Evolutionary conservation across 2,888 invertebrate genomes (phyloP), one percentile per base, ranked within the genome.

Genomic region (Nebria salina): DNA sequence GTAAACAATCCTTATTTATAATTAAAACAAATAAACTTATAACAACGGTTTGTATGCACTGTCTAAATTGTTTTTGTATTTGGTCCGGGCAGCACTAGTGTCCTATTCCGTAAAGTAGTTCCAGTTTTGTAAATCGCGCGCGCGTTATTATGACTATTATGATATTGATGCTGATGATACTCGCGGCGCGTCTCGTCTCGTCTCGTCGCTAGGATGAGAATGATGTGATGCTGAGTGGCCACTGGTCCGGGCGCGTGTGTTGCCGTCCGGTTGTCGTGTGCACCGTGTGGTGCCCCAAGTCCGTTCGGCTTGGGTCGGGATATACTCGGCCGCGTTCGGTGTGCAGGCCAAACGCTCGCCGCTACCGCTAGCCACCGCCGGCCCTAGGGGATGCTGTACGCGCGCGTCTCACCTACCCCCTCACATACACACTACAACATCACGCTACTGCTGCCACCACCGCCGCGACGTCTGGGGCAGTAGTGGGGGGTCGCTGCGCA

Each of bases 341-440:
- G 34, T 34, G 85, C 86, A 86, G 77, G 72, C 72, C 73, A 65
- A 41, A 73, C 72, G 65, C 26, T 65, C 80, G 89, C 88, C 88
- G 88, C 88, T 88, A 73, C 73, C 87, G 87, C 88, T 89, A 90
- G 90, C 91, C 91, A 91, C 89, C 91, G 91, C 91, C 90, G 89
- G 88, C 87, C 87, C 88, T 88, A 87, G 87, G 89, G 89, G 89
- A 89, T 88, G 88, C 87, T 89, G 89, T 77, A 25, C 26, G 65
- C 20, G 86, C 86, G 84, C 86, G 82, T 83, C 77, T 82, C 83
- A 83, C 83, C 13, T 34, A 70, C 34, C 88, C 85, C 87, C 87
- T 87, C 87, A 86, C 85, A 86, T 84, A 85, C 83, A 83, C 84
- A 82, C 83, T 82, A 83, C 82, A 9, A 77, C 34, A 68, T 11